Percentiles rank a stretch among this genome's conserved stretches.
Evolutionary conservation across 2,888 invertebrate species (phyloP).

Genomic region (Scrobipalpa costella): DNA sequence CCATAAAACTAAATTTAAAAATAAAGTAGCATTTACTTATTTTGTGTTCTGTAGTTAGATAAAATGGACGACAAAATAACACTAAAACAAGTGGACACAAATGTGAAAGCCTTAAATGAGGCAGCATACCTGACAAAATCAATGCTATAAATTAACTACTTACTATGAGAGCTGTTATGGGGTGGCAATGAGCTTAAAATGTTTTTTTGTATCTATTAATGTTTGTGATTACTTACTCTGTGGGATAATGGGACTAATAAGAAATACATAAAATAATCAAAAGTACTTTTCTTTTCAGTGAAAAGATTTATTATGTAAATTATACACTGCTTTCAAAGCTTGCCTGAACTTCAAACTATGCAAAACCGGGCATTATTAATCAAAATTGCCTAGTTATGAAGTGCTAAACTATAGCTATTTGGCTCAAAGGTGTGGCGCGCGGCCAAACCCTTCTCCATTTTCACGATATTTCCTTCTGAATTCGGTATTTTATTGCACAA

Average conservation of each 20-base stretch:
- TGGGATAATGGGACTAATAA: too few relatives aligned
- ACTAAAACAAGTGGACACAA: too few relatives aligned
- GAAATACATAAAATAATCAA: too few relatives aligned
- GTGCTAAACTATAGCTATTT: conserved; percentile 11
- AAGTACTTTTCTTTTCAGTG: too few relatives aligned
- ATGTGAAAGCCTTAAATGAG: too few relatives aligned
- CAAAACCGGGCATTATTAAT: conserved; percentile 9
- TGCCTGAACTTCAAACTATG: conserved; percentile 10
- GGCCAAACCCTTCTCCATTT: conserved; percentile 8
- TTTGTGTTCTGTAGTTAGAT: background rate
- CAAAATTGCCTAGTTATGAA: background rate
- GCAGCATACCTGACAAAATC: too few relatives aligned
- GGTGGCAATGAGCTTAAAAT: too few relatives aligned
- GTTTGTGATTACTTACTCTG: too few relatives aligned
- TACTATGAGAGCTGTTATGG: too few relatives aligned
- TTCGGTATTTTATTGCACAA: background rate
- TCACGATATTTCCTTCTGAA: background rate
- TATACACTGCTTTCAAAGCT: background rate
- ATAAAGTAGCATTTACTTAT: background rate
- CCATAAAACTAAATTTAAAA: conserved; percentile 12
- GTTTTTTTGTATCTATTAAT: too few relatives aligned
- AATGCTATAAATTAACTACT: too few relatives aligned
- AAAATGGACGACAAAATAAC: too few relatives aligned
- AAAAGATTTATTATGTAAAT: background rate
- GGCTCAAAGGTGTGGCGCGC: conserved; percentile 9